A percentile compares a stretch with the other conserved stretches of the same genome.
These are phyloP conservation scores for Perognathus longimembris DNA, from an alignment of 2,113 vertebrate species.

Conservation along the genomic window DNA sequence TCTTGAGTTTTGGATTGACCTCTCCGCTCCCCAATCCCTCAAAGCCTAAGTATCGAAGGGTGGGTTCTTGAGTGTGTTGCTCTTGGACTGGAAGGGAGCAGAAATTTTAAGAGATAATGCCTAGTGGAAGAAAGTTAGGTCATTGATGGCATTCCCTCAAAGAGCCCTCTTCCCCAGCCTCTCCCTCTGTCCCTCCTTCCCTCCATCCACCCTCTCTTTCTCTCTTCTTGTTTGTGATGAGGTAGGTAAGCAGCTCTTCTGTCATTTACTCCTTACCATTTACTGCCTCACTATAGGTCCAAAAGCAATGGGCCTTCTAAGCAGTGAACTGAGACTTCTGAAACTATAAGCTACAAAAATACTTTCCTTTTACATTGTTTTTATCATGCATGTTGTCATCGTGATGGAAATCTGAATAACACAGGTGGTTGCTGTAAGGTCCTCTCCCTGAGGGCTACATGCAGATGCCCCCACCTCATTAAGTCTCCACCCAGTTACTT, in stretches of 20 bases:
- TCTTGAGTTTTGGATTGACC: neutral
- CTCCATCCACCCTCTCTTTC: too few species aligned
- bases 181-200: too few species aligned
- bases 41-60: neutral
- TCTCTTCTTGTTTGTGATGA: neutral
- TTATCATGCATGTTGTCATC: neutral
- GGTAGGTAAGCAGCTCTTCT: neutral
- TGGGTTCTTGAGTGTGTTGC: neutral
- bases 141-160: neutral
- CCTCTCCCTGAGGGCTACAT: too few species aligned
- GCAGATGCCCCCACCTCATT: too few species aligned
- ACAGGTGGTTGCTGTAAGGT: neutral
- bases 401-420: neutral
- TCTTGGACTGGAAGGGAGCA: neutral
- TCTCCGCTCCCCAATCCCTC: too few species aligned
- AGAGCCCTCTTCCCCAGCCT: neutral
- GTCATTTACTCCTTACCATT: accelerated
- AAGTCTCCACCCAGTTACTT: too few species aligned
- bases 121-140: neutral
- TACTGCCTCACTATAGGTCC: neutral
- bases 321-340: neutral
- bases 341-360: neutral
- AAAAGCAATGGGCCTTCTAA: neutral
- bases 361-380: neutral
- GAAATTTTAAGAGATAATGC: neutral